Percentiles rank a stretch among this genome's conserved stretches.
phyloP scores from a whole-genome alignment of 2,888 invertebrate species.

The Chesias legatella region DNA sequence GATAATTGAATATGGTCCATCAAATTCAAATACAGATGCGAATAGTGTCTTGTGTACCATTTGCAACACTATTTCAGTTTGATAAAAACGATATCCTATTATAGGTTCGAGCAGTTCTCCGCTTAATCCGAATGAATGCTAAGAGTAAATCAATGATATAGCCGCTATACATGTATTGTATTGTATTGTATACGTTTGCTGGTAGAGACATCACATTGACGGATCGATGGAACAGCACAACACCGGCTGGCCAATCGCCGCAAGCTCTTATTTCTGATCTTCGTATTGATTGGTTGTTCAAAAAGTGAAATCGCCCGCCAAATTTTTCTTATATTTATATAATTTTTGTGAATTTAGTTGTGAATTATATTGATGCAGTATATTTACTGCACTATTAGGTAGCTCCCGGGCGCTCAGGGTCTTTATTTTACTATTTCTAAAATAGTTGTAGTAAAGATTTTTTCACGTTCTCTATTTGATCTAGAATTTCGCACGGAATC shows the following conservation, averaged over 20 bases:
- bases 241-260: slow-evolving; percentile 45
- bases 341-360: slow-evolving; percentile 35
- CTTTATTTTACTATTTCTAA: slow-evolving; percentile 72
- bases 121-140: too few relatives aligned
- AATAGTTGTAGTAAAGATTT: slow-evolving; percentile 67
- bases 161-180: slow-evolving; percentile 21
- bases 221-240: slow-evolving; percentile 32
- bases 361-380: slow-evolving; percentile 35
- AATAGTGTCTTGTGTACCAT: too few relatives aligned
- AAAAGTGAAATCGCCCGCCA: slow-evolving; percentile 50
- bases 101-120: too few relatives aligned
- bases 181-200: slow-evolving; percentile 28
- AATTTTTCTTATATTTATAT: slow-evolving; percentile 35
- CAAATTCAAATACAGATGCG: too few relatives aligned
- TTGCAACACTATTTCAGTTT: too few relatives aligned
- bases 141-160: not conserved
- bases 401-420: slow-evolving; percentile 42
- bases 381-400: slow-evolving; percentile 23
- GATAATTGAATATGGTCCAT: too few relatives aligned
- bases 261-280: slow-evolving; percentile 36
- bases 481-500: slow-evolving; percentile 41
- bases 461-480: slow-evolving; percentile 40
- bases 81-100: too few relatives aligned
- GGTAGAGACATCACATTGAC: slow-evolving; percentile 50
- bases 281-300: slow-evolving; percentile 46